Evolutionary conservation across 2,113 vertebrate genomes (phyloP), one percentile per base, ranked within the genome.

Genomic region (Onychostoma macrolepis): DNA sequence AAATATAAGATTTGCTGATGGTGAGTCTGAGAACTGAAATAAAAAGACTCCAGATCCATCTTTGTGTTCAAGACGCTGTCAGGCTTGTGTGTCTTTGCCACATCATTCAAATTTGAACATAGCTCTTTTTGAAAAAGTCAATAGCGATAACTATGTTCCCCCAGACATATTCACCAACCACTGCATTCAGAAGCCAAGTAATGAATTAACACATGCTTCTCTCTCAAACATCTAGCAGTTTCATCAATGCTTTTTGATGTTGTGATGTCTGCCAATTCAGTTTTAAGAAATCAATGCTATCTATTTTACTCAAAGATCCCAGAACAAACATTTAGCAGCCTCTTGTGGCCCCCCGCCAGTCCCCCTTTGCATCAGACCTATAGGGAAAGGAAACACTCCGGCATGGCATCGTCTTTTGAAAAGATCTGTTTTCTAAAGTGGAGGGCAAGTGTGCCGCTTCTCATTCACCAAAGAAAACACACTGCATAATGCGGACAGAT

Each of bases 251-350:
- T 67, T 83, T 65, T 85, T 87, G 83, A 87, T 38, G 21, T 38
- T 6, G 6, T 30, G 78, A 87, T 65, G 86, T 81, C 48, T 69
- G n/a, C 65, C 67, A 80, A 61, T 74, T 82, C 80, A 76, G 56
- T 76, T 56, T 81, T 83, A 84, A 79, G 48, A 78, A 85, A 89
- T 87, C 88, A 79, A 61, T 38, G 72, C n/a, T 28, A n/a, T 77
- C 82, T 36, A 41, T 79, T 83, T 87, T 67, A 48, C 53, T 83
- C 48, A 36, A 86, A 81, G 61, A 85, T 87, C 67, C 21, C 28
- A 87, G 83, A 82, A 71, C 79, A 85, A 89, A 85, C 88, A 87
- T 87, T 85, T 87, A 71, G 61, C 79, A 63, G 78, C n/a, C 30
- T 78, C 77, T 81, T 50, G 85, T 80, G 76, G 67, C 83, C 63